Conservation (phyloP, 1,140 invertebrate genomes). For the Stenopsyche tienmushanensis region DNA sequence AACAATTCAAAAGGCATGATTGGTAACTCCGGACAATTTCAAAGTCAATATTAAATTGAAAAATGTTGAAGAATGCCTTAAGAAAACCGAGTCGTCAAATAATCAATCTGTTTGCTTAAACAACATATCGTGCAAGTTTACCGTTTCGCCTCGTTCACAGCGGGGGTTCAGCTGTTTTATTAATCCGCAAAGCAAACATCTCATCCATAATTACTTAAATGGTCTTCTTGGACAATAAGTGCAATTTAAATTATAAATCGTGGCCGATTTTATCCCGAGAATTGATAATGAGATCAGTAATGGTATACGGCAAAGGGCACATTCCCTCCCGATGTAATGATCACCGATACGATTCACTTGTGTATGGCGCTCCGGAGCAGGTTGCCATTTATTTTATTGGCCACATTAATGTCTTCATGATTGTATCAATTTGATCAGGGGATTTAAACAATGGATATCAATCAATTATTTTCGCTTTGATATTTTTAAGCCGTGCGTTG, state of each 20-base stretch:
- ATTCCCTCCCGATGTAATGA: not conserved
- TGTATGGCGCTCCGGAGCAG: not conserved
- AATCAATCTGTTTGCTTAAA: too few relatives aligned
- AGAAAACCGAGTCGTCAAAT: too few relatives aligned
- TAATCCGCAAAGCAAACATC: not conserved
- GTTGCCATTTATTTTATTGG: slow-evolving; percentile 3
- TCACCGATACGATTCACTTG: not conserved
- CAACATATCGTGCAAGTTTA: too few relatives aligned
- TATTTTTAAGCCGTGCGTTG: too few relatives aligned
- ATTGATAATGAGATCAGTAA: slow-evolving; percentile 2
- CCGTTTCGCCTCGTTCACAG: not conserved
- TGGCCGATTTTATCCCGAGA: not conserved
- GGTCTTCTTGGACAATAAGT: not conserved
- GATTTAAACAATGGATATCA: not conserved
- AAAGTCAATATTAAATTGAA: too few relatives aligned
- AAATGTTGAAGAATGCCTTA: too few relatives aligned
- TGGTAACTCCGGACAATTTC: too few relatives aligned
- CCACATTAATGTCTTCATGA: slow-evolving; percentile 6
- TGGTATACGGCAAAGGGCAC: not conserved
- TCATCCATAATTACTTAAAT: not conserved
- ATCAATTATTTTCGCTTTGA: not conserved
- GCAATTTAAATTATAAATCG: slow-evolving; percentile 5
- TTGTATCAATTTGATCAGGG: not conserved
- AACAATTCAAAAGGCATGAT: too few relatives aligned
- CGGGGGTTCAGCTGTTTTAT: not conserved